phyloP scores from a whole-genome alignment of 2,797 vertebrate genomes.

The Anisognathus igniventris region DNA sequence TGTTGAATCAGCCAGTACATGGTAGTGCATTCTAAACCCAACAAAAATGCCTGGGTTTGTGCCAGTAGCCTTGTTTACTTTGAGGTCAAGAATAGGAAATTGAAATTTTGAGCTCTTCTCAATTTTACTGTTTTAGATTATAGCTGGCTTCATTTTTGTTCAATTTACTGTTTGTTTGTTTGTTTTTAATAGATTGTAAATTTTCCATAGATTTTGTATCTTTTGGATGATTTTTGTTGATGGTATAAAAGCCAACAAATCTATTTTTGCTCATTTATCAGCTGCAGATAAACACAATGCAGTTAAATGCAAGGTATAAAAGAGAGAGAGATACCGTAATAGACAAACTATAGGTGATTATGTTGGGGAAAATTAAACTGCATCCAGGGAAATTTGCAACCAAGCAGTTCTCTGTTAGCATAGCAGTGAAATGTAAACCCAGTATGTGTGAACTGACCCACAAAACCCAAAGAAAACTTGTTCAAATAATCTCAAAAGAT shows the following conservation, averaged over 20 bases:
- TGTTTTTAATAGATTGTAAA: background rate
- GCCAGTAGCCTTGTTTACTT: background rate
- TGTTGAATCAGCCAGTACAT: background rate
- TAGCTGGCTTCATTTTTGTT: background rate
- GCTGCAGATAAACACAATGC: background rate
- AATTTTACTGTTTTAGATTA: background rate
- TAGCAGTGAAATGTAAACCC: background rate
- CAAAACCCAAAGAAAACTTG: background rate
- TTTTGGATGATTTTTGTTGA: background rate
- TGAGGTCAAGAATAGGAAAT: background rate
- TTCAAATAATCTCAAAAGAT: background rate
- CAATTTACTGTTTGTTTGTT: background rate
- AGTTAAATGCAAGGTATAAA: background rate
- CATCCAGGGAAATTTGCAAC: background rate
- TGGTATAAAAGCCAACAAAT: background rate
- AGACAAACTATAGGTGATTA: background rate
- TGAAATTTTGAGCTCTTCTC: background rate
- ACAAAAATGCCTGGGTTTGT: background rate
- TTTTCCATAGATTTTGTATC: background rate
- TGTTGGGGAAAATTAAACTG: background rate
- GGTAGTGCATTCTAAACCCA: background rate
- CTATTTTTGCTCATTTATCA: background rate
- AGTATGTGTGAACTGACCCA: background rate
- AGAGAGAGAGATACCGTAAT: background rate
- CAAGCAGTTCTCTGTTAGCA: background rate